Base-by-base conservation (phyloP, 2,797 vertebrate species). In the Orientallactaga sibirica region DNA sequence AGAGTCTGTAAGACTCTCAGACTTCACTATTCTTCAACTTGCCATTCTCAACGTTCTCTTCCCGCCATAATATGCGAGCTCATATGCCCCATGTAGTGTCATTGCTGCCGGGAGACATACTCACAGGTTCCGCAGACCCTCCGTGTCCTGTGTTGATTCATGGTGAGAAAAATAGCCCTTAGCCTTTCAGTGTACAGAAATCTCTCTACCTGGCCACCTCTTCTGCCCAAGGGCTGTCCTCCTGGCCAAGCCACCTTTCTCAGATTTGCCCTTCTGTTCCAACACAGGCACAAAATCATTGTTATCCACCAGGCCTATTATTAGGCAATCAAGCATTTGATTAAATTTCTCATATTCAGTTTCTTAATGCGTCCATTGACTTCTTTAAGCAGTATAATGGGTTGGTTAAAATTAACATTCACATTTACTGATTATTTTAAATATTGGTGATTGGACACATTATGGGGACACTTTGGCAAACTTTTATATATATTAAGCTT, bases 391-490 rank as follows among this genome's bases (percentile, higher is more conserved):
- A 68, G 86, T 94, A 29, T 70, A 94, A 92, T 86, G 33, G 89
- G 66, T 93, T 93, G 66, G 58, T 80, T 91, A 96, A 92, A 92
- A 86, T 41, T 85, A 64, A 84, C 86, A 73, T 43, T 74, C n/a
- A 73, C 79, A 29, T 81, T 91, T 68, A 27, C 71, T 94, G 70
- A 88, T 95, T 94, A 82, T 82, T 94, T 95, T 58, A 88, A 92
- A 73, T 73, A 79, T 61, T 92, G 62, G 33, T 68, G 85, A 71
- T 90, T 82, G 24, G 18, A n/a, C 52, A 5, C 3, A 43, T 73
- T 37, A 58, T 24, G 4, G 55, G 4, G 76, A 15, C 27, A 77
- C 14, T 90, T 91, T 93, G 91, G 18, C 18, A 90, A 68, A 81
- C 37, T 79, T 91, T 93, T 78, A 76, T 58, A 33, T 92, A 41